These are phyloP conservation scores for Parapsyche elsis DNA, from an alignment of 1,140 invertebrate species.

Conservation along the genomic window DNA sequence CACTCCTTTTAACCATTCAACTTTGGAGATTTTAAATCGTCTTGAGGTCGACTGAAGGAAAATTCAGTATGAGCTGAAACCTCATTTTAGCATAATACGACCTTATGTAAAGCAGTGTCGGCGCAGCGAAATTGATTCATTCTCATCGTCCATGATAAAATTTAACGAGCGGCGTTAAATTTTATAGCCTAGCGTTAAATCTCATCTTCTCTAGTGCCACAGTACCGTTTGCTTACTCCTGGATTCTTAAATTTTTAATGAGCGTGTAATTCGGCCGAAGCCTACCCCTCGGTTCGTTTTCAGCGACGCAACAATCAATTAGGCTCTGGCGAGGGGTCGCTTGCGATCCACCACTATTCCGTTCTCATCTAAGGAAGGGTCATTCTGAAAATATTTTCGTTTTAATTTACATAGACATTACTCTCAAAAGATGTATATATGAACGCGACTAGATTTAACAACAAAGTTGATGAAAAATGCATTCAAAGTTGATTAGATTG, in stretches of 20 bases:
- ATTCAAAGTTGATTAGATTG: neutral
- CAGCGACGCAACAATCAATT: slow-evolving; percentile 25
- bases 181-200: slow-evolving; percentile 45
- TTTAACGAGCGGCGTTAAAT: slow-evolving; percentile 46
- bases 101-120: slow-evolving; percentile 43
- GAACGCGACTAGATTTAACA: too few relatives aligned
- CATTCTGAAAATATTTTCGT: neutral
- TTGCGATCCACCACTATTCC: too few relatives aligned
- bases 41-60: too few relatives aligned
- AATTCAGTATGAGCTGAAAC: too few relatives aligned
- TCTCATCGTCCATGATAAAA: slow-evolving; percentile 46
- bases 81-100: slow-evolving; percentile 42
- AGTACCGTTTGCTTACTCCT: neutral
- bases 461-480: neutral
- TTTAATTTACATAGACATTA: neutral
- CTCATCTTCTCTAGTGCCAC: neutral
- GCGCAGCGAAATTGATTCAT: slow-evolving; percentile 48
- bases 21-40: too few relatives aligned
- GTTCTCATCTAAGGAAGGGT: neutral
- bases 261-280: slow-evolving; percentile 27
- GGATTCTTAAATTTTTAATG: slow-evolving; percentile 42
- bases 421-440: too few relatives aligned
- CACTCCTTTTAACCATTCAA: too few relatives aligned
- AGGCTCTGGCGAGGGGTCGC: neutral
- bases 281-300: neutral